Evolutionary conservation across 2,113 vertebrate species (phyloP).

Genomic region (Natator depressus): DNA sequence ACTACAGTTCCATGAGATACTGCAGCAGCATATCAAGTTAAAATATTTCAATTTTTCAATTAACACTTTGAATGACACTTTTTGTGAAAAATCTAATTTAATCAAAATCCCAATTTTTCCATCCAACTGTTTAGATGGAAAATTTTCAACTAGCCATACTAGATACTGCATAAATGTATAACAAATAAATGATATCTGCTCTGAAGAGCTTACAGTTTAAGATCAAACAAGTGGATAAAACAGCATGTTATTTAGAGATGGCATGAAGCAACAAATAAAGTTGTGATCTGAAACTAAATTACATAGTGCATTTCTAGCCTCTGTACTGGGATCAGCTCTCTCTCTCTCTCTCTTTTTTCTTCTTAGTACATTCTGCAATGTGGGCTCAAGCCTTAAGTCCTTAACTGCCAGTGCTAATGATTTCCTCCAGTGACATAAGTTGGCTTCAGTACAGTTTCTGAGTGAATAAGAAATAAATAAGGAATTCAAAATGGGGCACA

Average conservation of each 20-base stretch:
- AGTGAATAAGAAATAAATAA: background rate
- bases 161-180: background rate
- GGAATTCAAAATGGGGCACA: background rate
- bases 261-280: background rate
- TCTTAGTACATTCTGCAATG: background rate
- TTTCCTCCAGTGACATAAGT: background rate
- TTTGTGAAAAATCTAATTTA: no score
- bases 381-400: background rate
- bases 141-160: no score
- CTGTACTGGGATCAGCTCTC: background rate
- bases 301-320: rapidly evolving
- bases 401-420: background rate
- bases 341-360: background rate
- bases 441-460: background rate
- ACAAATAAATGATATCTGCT: background rate
- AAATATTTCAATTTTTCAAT: background rate
- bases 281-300: background rate
- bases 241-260: background rate
- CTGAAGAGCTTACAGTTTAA: background rate
- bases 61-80: background rate
- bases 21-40: background rate
- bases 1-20: background rate
- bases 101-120: background rate
- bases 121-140: background rate
- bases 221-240: background rate